These are phyloP conservation scores for Cirrhinus mrigala DNA, from an alignment of 2,797 vertebrate genomes.

Conservation along the genomic window DNA sequence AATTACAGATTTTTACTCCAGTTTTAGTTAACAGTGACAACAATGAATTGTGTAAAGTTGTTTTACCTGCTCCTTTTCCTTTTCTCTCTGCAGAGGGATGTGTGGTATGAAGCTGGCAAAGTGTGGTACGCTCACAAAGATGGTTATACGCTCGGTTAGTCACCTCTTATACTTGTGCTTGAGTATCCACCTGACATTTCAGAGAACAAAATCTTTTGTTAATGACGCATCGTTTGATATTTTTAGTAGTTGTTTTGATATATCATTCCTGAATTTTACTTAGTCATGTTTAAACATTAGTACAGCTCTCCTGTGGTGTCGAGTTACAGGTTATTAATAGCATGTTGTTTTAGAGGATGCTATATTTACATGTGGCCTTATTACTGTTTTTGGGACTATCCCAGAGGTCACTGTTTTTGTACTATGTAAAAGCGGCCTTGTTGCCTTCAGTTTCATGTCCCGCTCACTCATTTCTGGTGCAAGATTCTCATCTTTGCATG, in stretches of 20 bases:
- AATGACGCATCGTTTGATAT: neutral
- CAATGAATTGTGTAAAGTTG: neutral
- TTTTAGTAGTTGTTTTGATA: neutral
- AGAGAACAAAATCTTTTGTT: neutral
- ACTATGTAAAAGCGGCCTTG: neutral
- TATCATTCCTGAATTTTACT: neutral
- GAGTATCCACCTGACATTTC: neutral
- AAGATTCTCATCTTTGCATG: neutral
- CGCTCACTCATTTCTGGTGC: neutral
- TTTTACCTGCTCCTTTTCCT: slow-evolving; percentile 9
- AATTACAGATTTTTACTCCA: neutral
- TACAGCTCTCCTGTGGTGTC: slow-evolving; percentile 24
- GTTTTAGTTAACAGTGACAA: neutral
- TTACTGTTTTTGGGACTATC: slow-evolving; percentile 15
- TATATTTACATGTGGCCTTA: slow-evolving; percentile 8
- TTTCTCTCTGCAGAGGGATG: slow-evolving; percentile 71
- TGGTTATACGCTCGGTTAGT: slow-evolving; percentile 85
- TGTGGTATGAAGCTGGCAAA: slow-evolving; percentile 91
- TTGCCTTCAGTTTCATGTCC: neutral
- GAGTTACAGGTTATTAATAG: slow-evolving; percentile 48
- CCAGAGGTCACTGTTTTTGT: slow-evolving; percentile 10
- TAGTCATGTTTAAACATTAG: neutral
- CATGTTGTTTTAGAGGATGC: neutral
- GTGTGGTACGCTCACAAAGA: slow-evolving; percentile 91
- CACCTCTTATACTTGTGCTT: neutral